A percentile compares a stretch with the other conserved stretches of the same genome.
Evolutionary conservation across 2,888 invertebrate genomes (phyloP).

Genomic region (Ctenicera cuprea): DNA sequence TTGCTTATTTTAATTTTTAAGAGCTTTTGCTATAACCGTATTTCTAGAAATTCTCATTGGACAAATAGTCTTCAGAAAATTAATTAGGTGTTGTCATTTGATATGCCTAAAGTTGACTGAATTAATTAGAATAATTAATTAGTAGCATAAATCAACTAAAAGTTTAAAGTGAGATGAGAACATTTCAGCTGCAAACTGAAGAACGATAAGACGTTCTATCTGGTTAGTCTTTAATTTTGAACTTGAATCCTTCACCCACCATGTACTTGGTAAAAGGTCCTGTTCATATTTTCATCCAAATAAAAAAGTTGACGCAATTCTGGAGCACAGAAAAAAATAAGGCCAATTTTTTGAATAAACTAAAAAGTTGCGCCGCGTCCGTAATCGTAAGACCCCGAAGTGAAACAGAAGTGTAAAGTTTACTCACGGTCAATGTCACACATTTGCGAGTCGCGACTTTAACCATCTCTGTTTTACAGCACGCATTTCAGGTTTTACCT

Average conservation of each 20-base stretch:
- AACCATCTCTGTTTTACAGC: slow-evolving; percentile 43
- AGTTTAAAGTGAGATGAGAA: background rate
- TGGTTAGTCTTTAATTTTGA: slow-evolving; percentile 25
- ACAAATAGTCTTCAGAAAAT: no score
- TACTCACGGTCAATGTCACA: slow-evolving; percentile 64
- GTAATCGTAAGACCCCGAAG: slow-evolving; percentile 40
- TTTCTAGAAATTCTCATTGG: no score
- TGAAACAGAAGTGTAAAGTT: slow-evolving; percentile 59
- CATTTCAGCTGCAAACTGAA: background rate
- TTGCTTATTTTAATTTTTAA: no score
- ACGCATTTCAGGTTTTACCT: slow-evolving; percentile 45
- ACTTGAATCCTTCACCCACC: slow-evolving; percentile 19
- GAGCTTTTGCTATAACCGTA: no score
- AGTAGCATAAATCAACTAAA: no score
- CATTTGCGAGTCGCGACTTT: slow-evolving; percentile 59
- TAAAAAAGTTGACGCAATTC: slow-evolving; percentile 29
- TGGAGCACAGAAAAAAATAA: slow-evolving; percentile 38
- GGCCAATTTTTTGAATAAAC: slow-evolving; percentile 41
- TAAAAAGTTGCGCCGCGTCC: slow-evolving; percentile 40
- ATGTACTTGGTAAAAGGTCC: slow-evolving; percentile 10
- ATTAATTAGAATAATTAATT: no score
- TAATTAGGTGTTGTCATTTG: no score
- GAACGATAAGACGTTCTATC: background rate
- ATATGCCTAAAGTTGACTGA: no score
- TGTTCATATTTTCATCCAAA: background rate